These are phyloP conservation scores for Pipistrellus pygmaeus DNA, from an alignment of 2,797 vertebrate species.

Conservation along the genomic window DNA sequence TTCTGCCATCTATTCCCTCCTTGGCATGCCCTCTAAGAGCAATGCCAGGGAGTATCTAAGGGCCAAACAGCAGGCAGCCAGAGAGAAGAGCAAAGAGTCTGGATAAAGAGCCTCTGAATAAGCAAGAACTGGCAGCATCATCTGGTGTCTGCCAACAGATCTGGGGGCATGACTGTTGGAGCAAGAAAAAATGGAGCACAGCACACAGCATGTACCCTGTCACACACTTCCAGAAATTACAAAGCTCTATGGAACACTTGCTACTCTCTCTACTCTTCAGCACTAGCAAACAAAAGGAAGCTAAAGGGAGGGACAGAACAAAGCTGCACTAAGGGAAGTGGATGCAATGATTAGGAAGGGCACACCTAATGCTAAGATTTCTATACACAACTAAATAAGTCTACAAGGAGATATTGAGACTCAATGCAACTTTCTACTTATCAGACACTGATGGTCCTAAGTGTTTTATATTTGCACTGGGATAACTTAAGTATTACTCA, in stretches of 20 bases:
- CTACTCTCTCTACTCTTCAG: background rate
- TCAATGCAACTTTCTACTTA: background rate
- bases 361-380: background rate
- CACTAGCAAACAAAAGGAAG: constrained; percentile 40
- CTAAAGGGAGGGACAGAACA: background rate
- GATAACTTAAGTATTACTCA: background rate
- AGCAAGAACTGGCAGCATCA: constrained; percentile 48
- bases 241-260: constrained; percentile 9
- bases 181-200: constrained; percentile 36
- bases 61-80: constrained; percentile 72
- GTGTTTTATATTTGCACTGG: background rate
- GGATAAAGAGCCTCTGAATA: constrained; percentile 65
- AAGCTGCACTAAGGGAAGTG: background rate
- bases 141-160: constrained; percentile 51
- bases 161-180: constrained; percentile 59
- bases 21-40: constrained; percentile 48
- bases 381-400: background rate
- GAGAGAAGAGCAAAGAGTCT: constrained; percentile 64
- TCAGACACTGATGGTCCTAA: background rate
- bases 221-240: constrained; percentile 51
- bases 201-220: constrained; percentile 29
- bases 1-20: constrained; percentile 32
- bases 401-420: background rate
- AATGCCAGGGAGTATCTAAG: constrained; percentile 39
- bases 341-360: background rate